Evolutionary conservation across 2,797 vertebrate species (phyloP).

Genomic region (Lithobates pipiens): DNA sequence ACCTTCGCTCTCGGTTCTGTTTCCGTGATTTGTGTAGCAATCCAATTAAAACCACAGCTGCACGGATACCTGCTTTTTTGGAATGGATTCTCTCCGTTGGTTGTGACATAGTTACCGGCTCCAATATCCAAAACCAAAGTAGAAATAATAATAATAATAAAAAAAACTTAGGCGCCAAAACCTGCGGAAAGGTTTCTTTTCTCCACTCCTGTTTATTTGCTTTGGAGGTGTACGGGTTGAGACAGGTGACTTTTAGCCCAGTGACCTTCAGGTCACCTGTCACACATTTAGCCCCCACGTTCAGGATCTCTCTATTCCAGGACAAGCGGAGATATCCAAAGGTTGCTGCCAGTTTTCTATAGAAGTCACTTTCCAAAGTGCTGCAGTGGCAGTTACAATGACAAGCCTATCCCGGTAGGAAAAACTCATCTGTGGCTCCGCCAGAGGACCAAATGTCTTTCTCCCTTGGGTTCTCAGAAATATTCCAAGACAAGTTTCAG

Average conservation of each 20-base stretch:
- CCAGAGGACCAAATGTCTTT: slow-evolving; percentile 35
- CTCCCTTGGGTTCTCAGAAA: slow-evolving; percentile 13
- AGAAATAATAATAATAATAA: slow-evolving; percentile 14
- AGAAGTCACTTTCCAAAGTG: slow-evolving; percentile 52
- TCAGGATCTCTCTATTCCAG: background rate
- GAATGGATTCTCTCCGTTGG: slow-evolving; percentile 78
- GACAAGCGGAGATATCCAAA: background rate
- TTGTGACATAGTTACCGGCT: slow-evolving; percentile 80
- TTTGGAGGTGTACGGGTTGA: slow-evolving; percentile 50
- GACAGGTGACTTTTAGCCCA: slow-evolving; percentile 69
- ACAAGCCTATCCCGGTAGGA: slow-evolving; percentile 29
- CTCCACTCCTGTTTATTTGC: slow-evolving; percentile 26
- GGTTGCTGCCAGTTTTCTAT: background rate
- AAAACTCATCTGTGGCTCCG: slow-evolving; percentile 1
- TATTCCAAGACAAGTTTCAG: slow-evolving; percentile 41
- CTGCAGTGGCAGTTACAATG: slow-evolving; percentile 17
- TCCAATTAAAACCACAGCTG: slow-evolving; percentile 94
- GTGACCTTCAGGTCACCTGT: slow-evolving; percentile 69
- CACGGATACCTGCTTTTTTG: slow-evolving; percentile 92
- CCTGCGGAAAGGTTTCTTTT: background rate
- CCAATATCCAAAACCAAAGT: slow-evolving; percentile 68
- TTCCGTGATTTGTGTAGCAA: slow-evolving; percentile 91
- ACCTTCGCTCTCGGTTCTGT: slow-evolving; percentile 83
- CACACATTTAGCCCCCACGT: slow-evolving; percentile 51
- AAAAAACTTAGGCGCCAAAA: slow-evolving; percentile 26